These are phyloP conservation scores for Zaprionus tsacasi DNA, from an alignment of 1,140 invertebrate genomes.

Conservation along the genomic window DNA sequence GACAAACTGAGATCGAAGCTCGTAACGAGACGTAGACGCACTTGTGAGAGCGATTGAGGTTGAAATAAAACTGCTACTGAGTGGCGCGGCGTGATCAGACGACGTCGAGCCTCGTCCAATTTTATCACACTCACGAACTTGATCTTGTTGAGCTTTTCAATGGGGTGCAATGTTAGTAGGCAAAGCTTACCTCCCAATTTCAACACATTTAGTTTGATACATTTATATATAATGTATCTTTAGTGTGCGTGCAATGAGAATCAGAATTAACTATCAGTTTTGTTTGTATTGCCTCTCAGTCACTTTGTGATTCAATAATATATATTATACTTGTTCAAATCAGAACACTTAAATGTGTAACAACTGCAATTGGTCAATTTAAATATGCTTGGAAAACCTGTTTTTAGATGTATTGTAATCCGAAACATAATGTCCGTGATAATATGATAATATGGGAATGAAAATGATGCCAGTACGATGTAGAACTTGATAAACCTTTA, in stretches of 20 bases:
- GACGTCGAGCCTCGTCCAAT: conserved; percentile 34
- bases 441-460: not conserved
- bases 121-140: conserved; percentile 33
- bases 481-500: conserved; percentile 1
- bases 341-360: not conserved
- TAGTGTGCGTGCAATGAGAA: not conserved
- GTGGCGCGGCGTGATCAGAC: conserved; percentile 11
- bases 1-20: conserved; percentile 31
- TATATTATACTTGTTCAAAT: not conserved
- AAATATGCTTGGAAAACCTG: not conserved
- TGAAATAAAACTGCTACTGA: conserved; percentile 55
- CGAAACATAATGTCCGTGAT: not conserved
- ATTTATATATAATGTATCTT: not conserved
- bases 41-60: conserved; percentile 47
- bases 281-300: not conserved
- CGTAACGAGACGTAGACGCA: conserved; percentile 21
- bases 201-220: not conserved
- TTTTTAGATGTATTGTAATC: not conserved
- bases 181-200: conserved; percentile 26
- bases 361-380: not conserved
- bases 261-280: not conserved
- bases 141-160: conserved; percentile 46
- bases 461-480: not conserved
- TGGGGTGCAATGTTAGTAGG: conserved; percentile 13
- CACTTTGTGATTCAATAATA: not conserved